phyloP scores from a whole-genome alignment of 2,113 vertebrate genomes.

The Esox niger region DNA sequence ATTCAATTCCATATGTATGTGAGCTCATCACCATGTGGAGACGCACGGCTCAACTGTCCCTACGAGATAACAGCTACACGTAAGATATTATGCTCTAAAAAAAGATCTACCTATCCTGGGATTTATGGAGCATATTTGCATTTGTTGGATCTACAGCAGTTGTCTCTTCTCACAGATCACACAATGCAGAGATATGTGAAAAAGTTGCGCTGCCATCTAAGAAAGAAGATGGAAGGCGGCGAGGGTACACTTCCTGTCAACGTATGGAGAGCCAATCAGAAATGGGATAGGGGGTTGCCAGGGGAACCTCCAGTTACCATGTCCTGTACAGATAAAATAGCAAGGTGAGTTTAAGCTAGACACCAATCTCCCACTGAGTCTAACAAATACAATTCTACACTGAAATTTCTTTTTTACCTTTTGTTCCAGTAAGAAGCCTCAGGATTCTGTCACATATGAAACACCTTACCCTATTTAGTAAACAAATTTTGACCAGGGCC shows the following conservation, averaged over 20 bases:
- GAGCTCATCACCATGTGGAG: constrained; percentile 94
- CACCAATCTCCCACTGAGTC: background rate
- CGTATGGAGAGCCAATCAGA: constrained; percentile 77
- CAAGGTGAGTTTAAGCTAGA: constrained; percentile 73
- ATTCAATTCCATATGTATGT: constrained; percentile 94
- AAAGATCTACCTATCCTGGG: background rate
- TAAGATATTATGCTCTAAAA: constrained; percentile 67
- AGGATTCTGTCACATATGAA: too few relatives aligned
- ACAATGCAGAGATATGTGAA: constrained; percentile 86
- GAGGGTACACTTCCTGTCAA: constrained; percentile 92
- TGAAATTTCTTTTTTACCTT: too few relatives aligned
- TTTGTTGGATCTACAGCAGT: background rate
- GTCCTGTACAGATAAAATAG: constrained; percentile 98
- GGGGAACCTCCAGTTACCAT: constrained; percentile 96
- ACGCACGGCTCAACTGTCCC: constrained; percentile 92
- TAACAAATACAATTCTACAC: background rate
- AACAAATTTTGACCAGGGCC: too few relatives aligned
- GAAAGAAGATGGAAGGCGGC: constrained; percentile 95
- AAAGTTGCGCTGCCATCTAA: constrained; percentile 89
- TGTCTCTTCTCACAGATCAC: constrained; percentile 70
- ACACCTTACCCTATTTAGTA: too few relatives aligned
- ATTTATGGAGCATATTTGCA: background rate
- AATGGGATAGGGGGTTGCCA: constrained; percentile 91
- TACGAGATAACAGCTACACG: constrained; percentile 87
- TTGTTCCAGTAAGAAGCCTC: too few relatives aligned